A percentile compares a stretch with the other conserved stretches of the same genome.
Evolutionary conservation across 2,113 vertebrate genomes (phyloP).

Genomic region (Etheostoma cragini): DNA sequence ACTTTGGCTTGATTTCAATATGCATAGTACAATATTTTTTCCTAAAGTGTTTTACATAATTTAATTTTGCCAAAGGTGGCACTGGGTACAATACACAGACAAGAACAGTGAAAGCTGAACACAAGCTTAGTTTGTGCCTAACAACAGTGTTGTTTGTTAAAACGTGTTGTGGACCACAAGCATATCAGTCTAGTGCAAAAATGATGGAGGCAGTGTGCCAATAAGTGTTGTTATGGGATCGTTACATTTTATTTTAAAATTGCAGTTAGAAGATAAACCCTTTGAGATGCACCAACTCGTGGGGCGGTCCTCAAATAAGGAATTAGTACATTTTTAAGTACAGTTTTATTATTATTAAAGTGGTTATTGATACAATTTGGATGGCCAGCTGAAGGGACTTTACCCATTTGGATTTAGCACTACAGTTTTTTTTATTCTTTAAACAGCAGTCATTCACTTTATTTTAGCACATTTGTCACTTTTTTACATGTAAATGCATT

Average conservation of each 20-base stretch:
- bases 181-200: not conserved
- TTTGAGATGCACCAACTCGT: no score
- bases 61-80: conserved; percentile 8
- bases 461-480: no score
- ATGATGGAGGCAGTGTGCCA: not conserved
- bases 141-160: not conserved
- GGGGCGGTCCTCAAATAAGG: no score
- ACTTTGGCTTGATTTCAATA: conserved; percentile 19
- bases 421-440: no score
- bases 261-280: no score
- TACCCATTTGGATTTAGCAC: no score
- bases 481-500: no score
- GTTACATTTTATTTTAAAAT: not conserved
- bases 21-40: conserved; percentile 16
- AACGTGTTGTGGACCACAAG: not conserved
- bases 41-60: conserved; percentile 34
- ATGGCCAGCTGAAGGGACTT: no score
- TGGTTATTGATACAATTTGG: no score
- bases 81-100: not conserved
- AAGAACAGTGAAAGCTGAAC: not conserved
- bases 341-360: no score
- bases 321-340: no score
- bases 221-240: not conserved
- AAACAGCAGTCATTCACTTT: no score
- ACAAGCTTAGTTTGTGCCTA: not conserved